Evolutionary conservation across 2,113 vertebrate species (phyloP).

Genomic region (Phylloscopus trochiloides): DNA sequence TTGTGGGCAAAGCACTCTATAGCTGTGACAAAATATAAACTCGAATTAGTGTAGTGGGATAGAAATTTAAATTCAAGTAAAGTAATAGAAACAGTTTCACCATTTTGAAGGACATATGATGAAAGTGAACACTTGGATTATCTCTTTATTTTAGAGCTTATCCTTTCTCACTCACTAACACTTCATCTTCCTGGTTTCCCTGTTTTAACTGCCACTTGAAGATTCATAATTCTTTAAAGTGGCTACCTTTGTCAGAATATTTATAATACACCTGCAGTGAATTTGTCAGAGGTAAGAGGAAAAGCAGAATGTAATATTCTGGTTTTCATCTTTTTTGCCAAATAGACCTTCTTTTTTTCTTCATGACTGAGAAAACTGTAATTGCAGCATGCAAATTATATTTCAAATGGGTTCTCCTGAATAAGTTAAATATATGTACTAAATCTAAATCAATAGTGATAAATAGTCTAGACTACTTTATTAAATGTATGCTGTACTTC

Average conservation of each 20-base stretch:
- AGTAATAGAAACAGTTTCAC: not conserved
- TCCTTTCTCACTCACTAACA: not conserved
- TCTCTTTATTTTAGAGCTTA: not conserved
- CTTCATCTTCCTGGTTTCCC: not conserved
- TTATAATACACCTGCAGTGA: not conserved
- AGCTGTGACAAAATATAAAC: not conserved
- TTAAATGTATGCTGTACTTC: not conserved
- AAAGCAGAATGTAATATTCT: not conserved
- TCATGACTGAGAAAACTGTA: not conserved
- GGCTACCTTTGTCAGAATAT: not conserved
- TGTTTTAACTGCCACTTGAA: not conserved
- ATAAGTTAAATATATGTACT: not conserved
- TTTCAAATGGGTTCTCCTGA: not conserved
- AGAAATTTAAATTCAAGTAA: not conserved
- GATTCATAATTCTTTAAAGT: not conserved
- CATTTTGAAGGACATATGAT: not conserved
- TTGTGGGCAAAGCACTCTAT: not conserved
- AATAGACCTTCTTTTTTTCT: not conserved
- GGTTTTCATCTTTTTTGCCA: not conserved
- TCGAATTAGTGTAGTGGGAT: not conserved
- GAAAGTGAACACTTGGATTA: not conserved
- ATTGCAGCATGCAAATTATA: not conserved
- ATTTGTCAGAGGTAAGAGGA: not conserved
- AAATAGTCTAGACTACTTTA: not conserved
- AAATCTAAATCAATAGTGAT: not conserved